Evolutionary conservation across 2,797 vertebrate species (phyloP), one percentile per base, ranked within the genome.

Genomic region (Poeciliopsis presidionis): DNA sequence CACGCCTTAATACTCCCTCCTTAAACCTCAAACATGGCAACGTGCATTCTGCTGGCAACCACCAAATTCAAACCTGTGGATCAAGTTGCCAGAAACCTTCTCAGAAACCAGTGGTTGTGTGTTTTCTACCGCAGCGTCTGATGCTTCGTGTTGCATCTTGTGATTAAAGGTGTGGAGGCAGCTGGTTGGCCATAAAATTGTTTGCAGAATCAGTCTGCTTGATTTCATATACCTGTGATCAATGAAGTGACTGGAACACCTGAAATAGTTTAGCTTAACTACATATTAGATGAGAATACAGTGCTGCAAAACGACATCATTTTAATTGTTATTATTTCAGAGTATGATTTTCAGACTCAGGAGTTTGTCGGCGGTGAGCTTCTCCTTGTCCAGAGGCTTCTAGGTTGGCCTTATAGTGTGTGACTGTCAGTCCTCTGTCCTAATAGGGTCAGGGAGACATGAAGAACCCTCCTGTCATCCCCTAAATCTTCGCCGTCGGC

Each of bases 401-500:
- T 78, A 45, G 79, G 78, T 82, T 71, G 88, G 76, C 83, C 85
- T 91, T 80, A 91, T 90, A 87, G 80, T 87, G 84, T 88, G 80
- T 80, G 85, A 86, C 87, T 89, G 87, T 89, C 86, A 83, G 79
- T 89, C 84, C 41, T 59, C 79, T 47, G 0, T 72, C 75, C 82
- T 91, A 91, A 90, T 90, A 86, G 74, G 85, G 73, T 84, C 61
- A 59, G 39, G 82, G 74, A 89, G 72, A 91, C 85, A 86, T 33
- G 70, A 89, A 81, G 86, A 83, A 84, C 82, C 81, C 84, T 90
- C 73, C 82, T 59, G 87, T 88, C 75, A 16, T 86, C 86, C 78
- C 84, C 84, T 82, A 69, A 86, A 86, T 92, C 80, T 83, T 84
- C 76, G 86, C 86, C 82, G 77, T 84, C 71, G 91, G 86, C 91